These are phyloP conservation scores for Orchestia grillus DNA, from an alignment of 1,140 invertebrate genomes.

Conservation along the genomic window DNA sequence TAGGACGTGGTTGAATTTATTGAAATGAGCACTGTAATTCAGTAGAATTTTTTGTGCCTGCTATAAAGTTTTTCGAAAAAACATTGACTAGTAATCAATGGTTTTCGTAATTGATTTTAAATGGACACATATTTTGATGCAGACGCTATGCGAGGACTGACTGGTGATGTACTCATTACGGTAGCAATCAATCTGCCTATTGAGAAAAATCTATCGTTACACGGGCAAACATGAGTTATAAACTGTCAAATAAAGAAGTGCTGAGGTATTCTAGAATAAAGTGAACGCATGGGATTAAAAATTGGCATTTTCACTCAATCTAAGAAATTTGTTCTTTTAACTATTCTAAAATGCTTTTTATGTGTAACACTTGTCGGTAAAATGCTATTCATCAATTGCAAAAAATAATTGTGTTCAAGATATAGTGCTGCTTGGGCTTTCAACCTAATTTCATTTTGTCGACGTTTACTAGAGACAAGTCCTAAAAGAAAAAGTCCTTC, in stretches of 20 bases:
- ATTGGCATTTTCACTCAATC: no score
- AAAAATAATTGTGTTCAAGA: background rate
- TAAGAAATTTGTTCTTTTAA: no score
- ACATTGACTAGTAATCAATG: background rate
- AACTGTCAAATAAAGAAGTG: no score
- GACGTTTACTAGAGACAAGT: background rate
- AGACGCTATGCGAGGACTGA: no score
- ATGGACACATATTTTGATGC: no score
- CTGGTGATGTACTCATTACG: background rate
- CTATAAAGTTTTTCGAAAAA: background rate
- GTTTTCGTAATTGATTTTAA: background rate
- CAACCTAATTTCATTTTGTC: background rate
- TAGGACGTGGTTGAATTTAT: background rate
- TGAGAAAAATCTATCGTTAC: background rate
- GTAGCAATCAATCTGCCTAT: background rate
- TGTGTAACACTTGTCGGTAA: background rate
- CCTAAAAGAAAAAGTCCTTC: background rate
- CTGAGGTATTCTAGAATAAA: no score
- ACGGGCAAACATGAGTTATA: no score
- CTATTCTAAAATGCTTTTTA: background rate
- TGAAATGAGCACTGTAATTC: background rate
- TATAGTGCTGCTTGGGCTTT: background rate
- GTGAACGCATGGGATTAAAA: no score
- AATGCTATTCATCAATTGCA: background rate
- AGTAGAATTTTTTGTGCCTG: background rate